Evolutionary conservation across 2,888 invertebrate genomes (phyloP), one percentile per base, ranked within the genome.

Genomic region (Ganaspis brasiliensis): DNA sequence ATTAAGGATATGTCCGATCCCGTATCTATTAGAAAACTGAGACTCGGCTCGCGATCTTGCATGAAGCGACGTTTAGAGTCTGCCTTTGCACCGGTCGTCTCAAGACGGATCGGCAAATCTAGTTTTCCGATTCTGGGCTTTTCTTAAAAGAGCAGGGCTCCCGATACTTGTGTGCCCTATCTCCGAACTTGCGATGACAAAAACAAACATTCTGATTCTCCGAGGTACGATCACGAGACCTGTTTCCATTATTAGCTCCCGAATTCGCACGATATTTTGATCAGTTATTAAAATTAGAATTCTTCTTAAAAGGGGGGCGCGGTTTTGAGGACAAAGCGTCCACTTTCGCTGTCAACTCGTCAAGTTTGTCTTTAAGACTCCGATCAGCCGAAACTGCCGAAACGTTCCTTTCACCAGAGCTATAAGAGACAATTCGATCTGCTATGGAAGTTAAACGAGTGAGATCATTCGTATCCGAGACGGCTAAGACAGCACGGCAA

Each of bases 401-500:
- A 12, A 45, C 45, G n/a, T 45, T 45, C 14, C 2, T 12, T 12
- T 45, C 14, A 12, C 14, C 3, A 45, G 45, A 3, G 9, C 45
- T 1, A 1, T 45, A 45, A 10, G 14, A 45, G n/a, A 45, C 45
- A 5, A 75, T 73, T 67, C 61, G 19, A 55, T 78, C 78, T 4
- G 78, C 78, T 16, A 56, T 61, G 0, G 61, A n/a, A 14, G 76
- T 61, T 8, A 79, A 16, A 9, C 59, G 63, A 14, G 31, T 12
- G 19, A 79, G 49, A 24, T 79, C 73, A 0, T 19, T 49, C 3
- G 2, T 61, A 0, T 73, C 59, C 35, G 55, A 63, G n/a, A 77
- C 26, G 14, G 73, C 77, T 1, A 77, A 49, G 24, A 73, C 49
- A 12, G 73, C 45, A 5, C 77, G 67, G 26, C 73, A 37, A 12